A percentile compares a stretch with the other conserved stretches of the same genome.
Evolutionary conservation across 1,140 invertebrate species (phyloP).

Genomic region (Hyles vespertilio): DNA sequence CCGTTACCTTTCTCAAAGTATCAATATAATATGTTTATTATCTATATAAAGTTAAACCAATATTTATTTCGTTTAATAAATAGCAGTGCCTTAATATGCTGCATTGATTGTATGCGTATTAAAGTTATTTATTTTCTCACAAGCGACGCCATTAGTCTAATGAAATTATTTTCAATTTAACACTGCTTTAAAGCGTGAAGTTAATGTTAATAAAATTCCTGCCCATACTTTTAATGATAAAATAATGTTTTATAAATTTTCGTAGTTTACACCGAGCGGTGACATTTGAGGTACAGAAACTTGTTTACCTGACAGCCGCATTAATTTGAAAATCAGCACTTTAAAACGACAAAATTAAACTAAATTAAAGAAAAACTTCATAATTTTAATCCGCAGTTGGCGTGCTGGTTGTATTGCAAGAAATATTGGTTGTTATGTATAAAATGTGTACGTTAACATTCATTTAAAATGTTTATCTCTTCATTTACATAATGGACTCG

Average conservation of each 20-base stretch:
- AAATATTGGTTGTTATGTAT: conserved; percentile 17
- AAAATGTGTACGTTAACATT: conserved; percentile 25
- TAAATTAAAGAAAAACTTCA: conserved; percentile 12
- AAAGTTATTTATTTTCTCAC: too few species aligned
- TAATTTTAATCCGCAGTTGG: conserved; percentile 19
- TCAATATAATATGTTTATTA: background rate
- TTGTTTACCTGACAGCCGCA: background rate
- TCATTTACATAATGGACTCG: conserved; percentile 36
- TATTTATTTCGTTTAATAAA: background rate
- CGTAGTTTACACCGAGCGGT: background rate
- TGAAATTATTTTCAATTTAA: too few species aligned
- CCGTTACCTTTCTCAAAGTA: too few species aligned
- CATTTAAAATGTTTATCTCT: conserved; percentile 39
- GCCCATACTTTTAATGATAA: too few species aligned
- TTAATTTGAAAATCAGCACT: conserved; percentile 3
- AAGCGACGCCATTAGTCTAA: too few species aligned
- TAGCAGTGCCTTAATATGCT: conserved; percentile 2
- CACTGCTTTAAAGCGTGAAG: too few species aligned
- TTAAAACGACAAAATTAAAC: conserved; percentile 6
- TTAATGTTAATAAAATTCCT: too few species aligned
- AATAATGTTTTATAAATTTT: too few species aligned
- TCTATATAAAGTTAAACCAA: background rate
- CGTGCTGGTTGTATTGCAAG: conserved; percentile 15
- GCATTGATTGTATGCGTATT: conserved; percentile 2
- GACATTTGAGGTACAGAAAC: background rate